A percentile compares a stretch with the other conserved stretches of the same genome.
Evolutionary conservation across 2,797 vertebrate genomes (phyloP).

Genomic region (Orestias chungarensis): DNA sequence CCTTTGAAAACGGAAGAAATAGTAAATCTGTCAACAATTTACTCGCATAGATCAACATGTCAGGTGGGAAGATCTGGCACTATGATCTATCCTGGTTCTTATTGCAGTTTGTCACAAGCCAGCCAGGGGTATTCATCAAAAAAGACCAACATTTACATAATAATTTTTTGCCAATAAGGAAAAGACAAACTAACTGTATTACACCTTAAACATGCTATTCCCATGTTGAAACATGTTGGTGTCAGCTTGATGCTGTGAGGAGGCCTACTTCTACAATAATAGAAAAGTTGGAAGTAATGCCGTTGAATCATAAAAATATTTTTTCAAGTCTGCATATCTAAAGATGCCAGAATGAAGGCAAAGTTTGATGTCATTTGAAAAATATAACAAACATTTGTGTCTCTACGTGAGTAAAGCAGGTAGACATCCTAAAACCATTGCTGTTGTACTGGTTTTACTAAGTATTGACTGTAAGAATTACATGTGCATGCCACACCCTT

Average conservation of each 20-base stretch:
- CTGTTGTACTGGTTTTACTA: background rate
- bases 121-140: background rate
- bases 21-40: background rate
- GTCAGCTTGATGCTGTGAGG: background rate
- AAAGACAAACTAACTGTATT: background rate
- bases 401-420: background rate
- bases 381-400: background rate
- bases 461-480: background rate
- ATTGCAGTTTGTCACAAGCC: background rate
- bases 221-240: background rate
- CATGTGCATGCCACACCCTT: background rate
- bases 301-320: too few species aligned
- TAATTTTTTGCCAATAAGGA: background rate
- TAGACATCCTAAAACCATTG: background rate
- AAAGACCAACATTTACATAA: background rate
- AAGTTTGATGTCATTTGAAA: background rate
- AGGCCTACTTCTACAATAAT: background rate
- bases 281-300: background rate
- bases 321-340: too few species aligned
- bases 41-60: background rate
- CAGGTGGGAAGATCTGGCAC: background rate
- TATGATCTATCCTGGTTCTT: background rate
- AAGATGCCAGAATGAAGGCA: too few species aligned
- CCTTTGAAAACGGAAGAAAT: background rate
- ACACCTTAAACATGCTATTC: background rate